These are phyloP conservation scores for Chloroceryle aenea DNA, from an alignment of 2,113 vertebrate genomes.

Conservation along the genomic window DNA sequence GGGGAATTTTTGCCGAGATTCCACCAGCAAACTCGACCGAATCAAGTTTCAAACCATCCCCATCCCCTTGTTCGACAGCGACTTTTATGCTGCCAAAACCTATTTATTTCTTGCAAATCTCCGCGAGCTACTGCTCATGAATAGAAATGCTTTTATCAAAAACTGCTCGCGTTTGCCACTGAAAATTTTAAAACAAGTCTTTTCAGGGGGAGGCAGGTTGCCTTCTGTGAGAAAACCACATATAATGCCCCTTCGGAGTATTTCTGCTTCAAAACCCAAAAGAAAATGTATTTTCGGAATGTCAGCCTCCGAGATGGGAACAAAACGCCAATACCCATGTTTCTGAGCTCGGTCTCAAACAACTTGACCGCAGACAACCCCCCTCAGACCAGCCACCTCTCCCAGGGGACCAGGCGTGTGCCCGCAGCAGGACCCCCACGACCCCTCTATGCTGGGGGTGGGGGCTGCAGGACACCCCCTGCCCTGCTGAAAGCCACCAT, in stretches of 20 bases:
- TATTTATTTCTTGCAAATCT: constrained; percentile 58
- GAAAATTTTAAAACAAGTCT: constrained; percentile 43
- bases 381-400: background rate
- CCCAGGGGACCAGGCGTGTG: background rate
- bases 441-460: background rate
- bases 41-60: constrained; percentile 48
- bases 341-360: background rate
- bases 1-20: background rate
- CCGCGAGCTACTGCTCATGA: constrained; percentile 42
- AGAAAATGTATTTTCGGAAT: background rate
- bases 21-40: background rate
- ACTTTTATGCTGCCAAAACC: constrained; percentile 53
- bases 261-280: background rate
- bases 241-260: background rate
- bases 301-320: background rate
- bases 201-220: constrained; percentile 52
- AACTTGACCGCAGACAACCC: background rate
- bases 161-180: background rate
- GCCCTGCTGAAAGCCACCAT: background rate
- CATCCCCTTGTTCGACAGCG: constrained; percentile 37
- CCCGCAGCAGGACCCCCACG: background rate
- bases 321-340: background rate
- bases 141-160: constrained; percentile 63
- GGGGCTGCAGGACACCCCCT: background rate
- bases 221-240: constrained; percentile 26